phyloP scores from a whole-genome alignment of 2,888 invertebrate genomes.

The Epinotia nisella region DNA sequence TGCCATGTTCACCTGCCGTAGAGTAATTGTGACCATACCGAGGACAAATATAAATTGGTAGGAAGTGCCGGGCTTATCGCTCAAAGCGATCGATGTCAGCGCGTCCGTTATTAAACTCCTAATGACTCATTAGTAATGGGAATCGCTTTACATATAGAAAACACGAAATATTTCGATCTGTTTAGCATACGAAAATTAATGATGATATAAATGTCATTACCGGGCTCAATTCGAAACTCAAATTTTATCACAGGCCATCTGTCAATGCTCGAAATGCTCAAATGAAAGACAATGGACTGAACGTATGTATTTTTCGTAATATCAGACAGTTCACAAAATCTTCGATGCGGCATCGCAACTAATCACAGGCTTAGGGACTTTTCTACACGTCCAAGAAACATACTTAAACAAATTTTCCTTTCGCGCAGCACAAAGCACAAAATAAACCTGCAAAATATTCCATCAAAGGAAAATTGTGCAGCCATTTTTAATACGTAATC shows the following conservation, averaged over 20 bases:
- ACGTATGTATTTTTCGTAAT: too few species aligned
- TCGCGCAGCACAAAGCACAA: constrained; percentile 6
- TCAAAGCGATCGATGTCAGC: constrained; percentile 57
- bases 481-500: constrained; percentile 28
- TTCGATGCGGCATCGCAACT: not conserved
- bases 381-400: not conserved
- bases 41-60: constrained; percentile 55
- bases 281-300: too few species aligned
- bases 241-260: too few species aligned
- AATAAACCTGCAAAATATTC: constrained; percentile 18
- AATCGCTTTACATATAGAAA: constrained; percentile 48
- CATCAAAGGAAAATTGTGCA: constrained; percentile 31
- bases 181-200: not conserved
- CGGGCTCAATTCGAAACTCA: too few species aligned
- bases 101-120: constrained; percentile 55
- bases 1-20: constrained; percentile 30
- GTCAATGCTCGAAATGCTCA: too few species aligned
- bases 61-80: constrained; percentile 65
- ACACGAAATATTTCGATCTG: constrained; percentile 33
- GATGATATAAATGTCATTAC: too few species aligned
- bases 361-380: not conserved
- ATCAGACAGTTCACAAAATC: not conserved
- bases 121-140: constrained; percentile 56
- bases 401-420: not conserved
- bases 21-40: constrained; percentile 43